A percentile compares a stretch with the other conserved stretches of the same genome.
Evolutionary conservation across 2,113 vertebrate genomes (phyloP).

Genomic region (Etheostoma cragini): DNA sequence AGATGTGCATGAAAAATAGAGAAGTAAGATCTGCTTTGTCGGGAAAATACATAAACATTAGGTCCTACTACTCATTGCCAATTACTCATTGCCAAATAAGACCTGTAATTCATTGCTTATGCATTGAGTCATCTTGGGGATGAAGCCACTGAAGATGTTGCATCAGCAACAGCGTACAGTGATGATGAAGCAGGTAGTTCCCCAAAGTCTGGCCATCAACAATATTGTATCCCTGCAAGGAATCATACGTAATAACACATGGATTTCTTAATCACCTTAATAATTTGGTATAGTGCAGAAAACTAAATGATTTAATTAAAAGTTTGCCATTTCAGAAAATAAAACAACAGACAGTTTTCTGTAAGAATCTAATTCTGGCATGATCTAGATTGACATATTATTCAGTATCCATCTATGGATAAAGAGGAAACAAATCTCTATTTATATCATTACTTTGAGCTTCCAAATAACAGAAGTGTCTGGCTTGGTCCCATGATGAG

Average conservation of each 20-base stretch:
- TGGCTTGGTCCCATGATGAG: conserved; percentile 57
- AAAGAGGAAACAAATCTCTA: conserved; percentile 57
- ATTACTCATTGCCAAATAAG: conserved; percentile 8
- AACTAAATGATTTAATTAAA: not conserved
- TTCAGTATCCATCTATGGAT: conserved; percentile 27
- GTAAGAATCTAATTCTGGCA: not conserved
- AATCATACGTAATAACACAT: not conserved
- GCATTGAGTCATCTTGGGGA: conserved; percentile 11
- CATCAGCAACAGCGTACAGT: conserved; percentile 23
- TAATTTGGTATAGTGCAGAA: not conserved
- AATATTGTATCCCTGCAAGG: not conserved
- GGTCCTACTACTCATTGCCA: not conserved
- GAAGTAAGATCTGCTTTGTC: not conserved
- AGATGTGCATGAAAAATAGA: not conserved
- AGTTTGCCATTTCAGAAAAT: not conserved
- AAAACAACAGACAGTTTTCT: not conserved
- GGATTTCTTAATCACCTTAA: not conserved
- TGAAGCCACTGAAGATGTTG: conserved; percentile 19
- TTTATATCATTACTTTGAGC: conserved; percentile 34
- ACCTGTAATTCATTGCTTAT: conserved; percentile 2
- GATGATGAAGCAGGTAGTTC: conserved; percentile 53
- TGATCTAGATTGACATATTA: conserved; percentile 36
- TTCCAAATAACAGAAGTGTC: conserved; percentile 66
- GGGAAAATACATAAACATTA: conserved; percentile 11
- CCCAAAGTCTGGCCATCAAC: not conserved